phyloP scores from a whole-genome alignment of 2,888 invertebrate genomes.

The Colostygia pectinataria region DNA sequence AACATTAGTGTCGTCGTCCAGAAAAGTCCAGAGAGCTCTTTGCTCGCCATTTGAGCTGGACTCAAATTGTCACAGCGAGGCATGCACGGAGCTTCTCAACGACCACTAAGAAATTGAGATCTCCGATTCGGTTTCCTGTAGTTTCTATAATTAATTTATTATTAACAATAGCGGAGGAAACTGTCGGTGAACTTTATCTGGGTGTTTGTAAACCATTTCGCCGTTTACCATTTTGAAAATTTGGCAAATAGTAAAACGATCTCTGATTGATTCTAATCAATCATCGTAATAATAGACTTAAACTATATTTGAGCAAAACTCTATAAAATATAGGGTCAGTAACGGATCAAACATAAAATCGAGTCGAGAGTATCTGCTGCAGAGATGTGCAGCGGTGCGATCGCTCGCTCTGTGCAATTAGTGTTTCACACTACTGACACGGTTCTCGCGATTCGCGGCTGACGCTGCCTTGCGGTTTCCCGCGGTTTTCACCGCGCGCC shows the following conservation, averaged over 20 bases:
- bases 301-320: conserved; percentile 8
- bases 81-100: conserved; percentile 73
- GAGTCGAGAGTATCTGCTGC: conserved; percentile 45
- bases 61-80: conserved; percentile 78
- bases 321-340: conserved; percentile 13
- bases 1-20: conserved; percentile 62
- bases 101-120: conserved; percentile 72
- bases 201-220: conserved; percentile 52
- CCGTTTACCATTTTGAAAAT: conserved; percentile 52
- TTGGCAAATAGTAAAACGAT: conserved; percentile 22
- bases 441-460: conserved; percentile 74
- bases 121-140: conserved; percentile 83
- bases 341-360: conserved; percentile 33
- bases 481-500: conserved; percentile 78
- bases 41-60: conserved; percentile 80
- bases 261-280: not conserved
- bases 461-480: conserved; percentile 78
- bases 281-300: not conserved
- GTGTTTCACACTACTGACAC: conserved; percentile 82
- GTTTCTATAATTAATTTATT: conserved; percentile 82
- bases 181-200: conserved; percentile 77
- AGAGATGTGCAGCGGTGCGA: conserved; percentile 56
- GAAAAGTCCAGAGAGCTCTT: conserved; percentile 61
- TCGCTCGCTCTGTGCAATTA: conserved; percentile 71
- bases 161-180: conserved; percentile 78